Conservation (phyloP, 2,113 vertebrate genomes). For the Hippopotamus amphibius region DNA sequence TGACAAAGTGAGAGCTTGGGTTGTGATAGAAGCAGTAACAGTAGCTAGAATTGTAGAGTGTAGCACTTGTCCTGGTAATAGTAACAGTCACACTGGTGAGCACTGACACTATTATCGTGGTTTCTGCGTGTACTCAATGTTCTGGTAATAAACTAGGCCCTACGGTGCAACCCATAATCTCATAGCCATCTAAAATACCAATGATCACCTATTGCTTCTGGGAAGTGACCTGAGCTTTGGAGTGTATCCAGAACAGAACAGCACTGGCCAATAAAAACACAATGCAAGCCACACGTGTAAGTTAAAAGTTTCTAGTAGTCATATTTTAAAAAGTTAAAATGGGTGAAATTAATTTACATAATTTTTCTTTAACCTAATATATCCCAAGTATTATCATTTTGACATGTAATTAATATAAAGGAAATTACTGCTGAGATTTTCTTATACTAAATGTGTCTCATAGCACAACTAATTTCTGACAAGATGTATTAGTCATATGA, state of each 20-base stretch:
- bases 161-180: not conserved
- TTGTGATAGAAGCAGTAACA: not conserved
- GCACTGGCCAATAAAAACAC: not conserved
- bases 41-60: not conserved
- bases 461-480: not conserved
- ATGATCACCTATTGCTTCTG: not conserved
- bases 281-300: not conserved
- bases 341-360: not conserved
- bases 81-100: not conserved
- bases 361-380: not conserved
- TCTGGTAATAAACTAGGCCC: not conserved
- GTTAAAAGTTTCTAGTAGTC: not conserved
- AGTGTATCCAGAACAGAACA: not conserved
- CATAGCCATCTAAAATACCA: not conserved
- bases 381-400: not conserved
- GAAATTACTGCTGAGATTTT: not conserved
- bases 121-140: not conserved
- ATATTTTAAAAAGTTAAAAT: not conserved
- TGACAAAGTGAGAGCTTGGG: not conserved
- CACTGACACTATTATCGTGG: not conserved
- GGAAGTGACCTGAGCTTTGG: not conserved
- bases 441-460: not conserved
- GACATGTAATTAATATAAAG: not conserved
- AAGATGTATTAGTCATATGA: too few species aligned
- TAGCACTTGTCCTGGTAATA: not conserved